Base-by-base conservation (phyloP, 2,888 invertebrate genomes). In the Cheilosia pagana region DNA sequence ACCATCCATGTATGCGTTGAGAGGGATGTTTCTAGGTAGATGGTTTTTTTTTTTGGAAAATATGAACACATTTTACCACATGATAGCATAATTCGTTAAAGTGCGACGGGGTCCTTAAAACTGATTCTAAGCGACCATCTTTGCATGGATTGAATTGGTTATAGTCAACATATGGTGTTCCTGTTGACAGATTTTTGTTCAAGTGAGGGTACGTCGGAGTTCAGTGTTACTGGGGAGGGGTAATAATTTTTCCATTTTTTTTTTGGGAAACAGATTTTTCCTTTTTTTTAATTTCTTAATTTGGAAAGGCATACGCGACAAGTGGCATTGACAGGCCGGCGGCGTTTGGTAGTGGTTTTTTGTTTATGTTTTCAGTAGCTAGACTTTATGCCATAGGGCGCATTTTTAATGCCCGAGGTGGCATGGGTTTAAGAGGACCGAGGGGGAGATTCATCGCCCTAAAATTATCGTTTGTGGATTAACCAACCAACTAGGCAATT, bases 1-100 rank as follows among this genome's bases (percentile, higher is more conserved):
- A 23, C 14, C 4, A 39, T 23, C 50, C 19, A 16, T 6, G 39
- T 19, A 57, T 21, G 21, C 28, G 55, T 28, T 19, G 53, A 55
- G 53, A 65, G 57, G 74, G 74, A 65, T 75, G 55, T 48, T 60
- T 43, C 12, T 43, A 50, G 14, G 59, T 45, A 39, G 35, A 39
- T 45, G 7, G 45, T 31, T 60, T 60, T 60, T 60, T 53, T 67
- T 62, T 59, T 43, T 55, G 14, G n/a, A 14, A 70, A 59, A 77
- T 59, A 68, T 53, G 31, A 68, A 74, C 72, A 74, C 72, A 77
- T 77, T 76, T 72, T 35, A 82, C 82, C 77, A 62, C 72, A 77
- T 43, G 70, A 72, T 63, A 68, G 72, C 41, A 77, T 72, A 62
- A 67, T 67, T 75, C 63, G 76, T 65, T 81, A 6, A 57, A 77